phyloP scores from a whole-genome alignment of 2,888 invertebrate species.

The Zhuqinia jingwanae region DNA sequence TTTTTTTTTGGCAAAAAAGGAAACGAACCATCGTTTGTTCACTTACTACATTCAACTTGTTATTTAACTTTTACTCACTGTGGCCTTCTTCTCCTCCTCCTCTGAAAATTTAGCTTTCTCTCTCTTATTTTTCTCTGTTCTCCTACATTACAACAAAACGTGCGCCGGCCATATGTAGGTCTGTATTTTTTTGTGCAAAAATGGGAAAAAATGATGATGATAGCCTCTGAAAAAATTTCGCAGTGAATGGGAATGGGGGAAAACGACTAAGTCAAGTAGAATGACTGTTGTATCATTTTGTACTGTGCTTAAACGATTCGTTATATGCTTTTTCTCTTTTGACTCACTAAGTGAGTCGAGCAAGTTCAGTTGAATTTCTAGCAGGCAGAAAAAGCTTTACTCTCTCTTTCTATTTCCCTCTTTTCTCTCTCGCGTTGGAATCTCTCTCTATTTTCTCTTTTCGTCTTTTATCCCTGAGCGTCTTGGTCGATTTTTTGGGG shows the following conservation, averaged over 20 bases:
- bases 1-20: neutral
- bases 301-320: slow-evolving; percentile 6
- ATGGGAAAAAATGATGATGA: slow-evolving; percentile 11
- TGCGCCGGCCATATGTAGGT: too few relatives aligned
- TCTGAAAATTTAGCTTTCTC: neutral
- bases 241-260: neutral
- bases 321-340: neutral
- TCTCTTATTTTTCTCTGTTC: neutral
- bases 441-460: neutral
- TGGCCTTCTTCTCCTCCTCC: slow-evolving; percentile 9
- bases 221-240: slow-evolving; percentile 17
- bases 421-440: neutral
- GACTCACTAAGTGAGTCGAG: neutral
- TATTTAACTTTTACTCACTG: slow-evolving; percentile 56
- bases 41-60: slow-evolving; percentile 16
- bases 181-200: neutral
- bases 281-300: slow-evolving; percentile 7
- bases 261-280: neutral
- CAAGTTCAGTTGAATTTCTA: neutral
- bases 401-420: neutral
- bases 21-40: slow-evolving; percentile 6
- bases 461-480: slow-evolving; percentile 22
- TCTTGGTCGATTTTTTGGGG: neutral
- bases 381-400: neutral
- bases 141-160: neutral